These are phyloP conservation scores for Holacanthus passer DNA, from an alignment of 2,113 vertebrate genomes.

Conservation along the genomic window DNA sequence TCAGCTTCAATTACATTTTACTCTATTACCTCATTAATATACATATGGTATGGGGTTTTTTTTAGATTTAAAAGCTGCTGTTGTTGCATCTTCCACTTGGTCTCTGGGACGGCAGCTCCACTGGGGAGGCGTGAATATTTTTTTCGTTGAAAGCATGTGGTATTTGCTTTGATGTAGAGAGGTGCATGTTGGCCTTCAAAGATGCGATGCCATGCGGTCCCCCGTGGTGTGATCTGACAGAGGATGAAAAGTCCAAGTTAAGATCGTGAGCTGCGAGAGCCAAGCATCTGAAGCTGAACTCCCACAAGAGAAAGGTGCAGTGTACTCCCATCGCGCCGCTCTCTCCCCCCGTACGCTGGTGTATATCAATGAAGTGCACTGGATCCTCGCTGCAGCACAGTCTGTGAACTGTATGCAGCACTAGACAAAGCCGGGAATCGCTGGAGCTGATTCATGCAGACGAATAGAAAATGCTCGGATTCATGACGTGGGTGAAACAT, in stretches of 20 bases:
- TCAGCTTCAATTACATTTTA: constrained; percentile 3
- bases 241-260: constrained; percentile 64
- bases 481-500: neutral
- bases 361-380: constrained; percentile 12
- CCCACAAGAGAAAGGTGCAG: constrained; percentile 51
- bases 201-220: constrained; percentile 25
- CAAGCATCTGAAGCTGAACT: constrained; percentile 56
- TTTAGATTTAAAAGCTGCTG: neutral
- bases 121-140: constrained; percentile 32
- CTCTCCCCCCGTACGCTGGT: neutral
- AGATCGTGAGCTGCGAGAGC: constrained; percentile 41
- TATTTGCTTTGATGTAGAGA: constrained; percentile 74
- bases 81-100: constrained; percentile 7
- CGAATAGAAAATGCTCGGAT: constrained; percentile 11
- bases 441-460: constrained; percentile 29
- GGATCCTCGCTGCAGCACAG: constrained; percentile 17
- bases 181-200: constrained; percentile 71
- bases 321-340: neutral
- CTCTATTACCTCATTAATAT: constrained; percentile 1
- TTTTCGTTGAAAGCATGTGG: constrained; percentile 39
- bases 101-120: constrained; percentile 11
- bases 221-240: constrained; percentile 50
- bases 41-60: neutral
- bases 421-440: constrained; percentile 6
- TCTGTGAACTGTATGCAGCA: constrained; percentile 7